Evolutionary conservation across 2,797 vertebrate genomes (phyloP).

Genomic region (Epinephelus malabaricus): DNA sequence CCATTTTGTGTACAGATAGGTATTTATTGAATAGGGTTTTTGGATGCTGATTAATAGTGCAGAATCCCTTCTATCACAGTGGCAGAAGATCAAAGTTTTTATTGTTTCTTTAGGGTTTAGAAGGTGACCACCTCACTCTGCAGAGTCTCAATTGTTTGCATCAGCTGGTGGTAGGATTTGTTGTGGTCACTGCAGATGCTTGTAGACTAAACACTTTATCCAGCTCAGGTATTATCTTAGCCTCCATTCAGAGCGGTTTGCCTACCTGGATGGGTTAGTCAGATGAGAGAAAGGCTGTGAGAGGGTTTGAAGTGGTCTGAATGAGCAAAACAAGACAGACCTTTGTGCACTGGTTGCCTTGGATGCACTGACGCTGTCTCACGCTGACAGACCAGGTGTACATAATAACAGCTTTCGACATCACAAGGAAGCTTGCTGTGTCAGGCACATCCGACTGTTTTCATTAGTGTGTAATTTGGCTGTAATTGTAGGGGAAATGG

Average conservation of each 20-base stretch:
- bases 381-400: not conserved
- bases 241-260: slow-evolving; percentile 1
- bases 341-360: slow-evolving; percentile 9
- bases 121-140: not conserved
- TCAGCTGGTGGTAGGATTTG: not conserved
- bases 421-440: not conserved
- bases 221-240: not conserved
- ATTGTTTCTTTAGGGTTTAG: not conserved
- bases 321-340: not conserved
- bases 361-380: not conserved
- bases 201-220: slow-evolving; percentile 34
- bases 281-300: not conserved
- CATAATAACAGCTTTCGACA: not conserved
- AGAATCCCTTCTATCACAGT: not conserved
- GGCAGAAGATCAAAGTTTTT: not conserved
- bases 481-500: not conserved
- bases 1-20: no score
- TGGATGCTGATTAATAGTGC: not conserved
- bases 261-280: not conserved
- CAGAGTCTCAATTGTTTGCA: not conserved
- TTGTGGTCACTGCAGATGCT: not conserved
- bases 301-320: slow-evolving; percentile 22
- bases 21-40: no score
- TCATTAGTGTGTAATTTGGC: not conserved
- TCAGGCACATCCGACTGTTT: not conserved